These are phyloP conservation scores for Microtus montanus DNA, from an alignment of 2,113 vertebrate genomes.

Conservation along the genomic window DNA sequence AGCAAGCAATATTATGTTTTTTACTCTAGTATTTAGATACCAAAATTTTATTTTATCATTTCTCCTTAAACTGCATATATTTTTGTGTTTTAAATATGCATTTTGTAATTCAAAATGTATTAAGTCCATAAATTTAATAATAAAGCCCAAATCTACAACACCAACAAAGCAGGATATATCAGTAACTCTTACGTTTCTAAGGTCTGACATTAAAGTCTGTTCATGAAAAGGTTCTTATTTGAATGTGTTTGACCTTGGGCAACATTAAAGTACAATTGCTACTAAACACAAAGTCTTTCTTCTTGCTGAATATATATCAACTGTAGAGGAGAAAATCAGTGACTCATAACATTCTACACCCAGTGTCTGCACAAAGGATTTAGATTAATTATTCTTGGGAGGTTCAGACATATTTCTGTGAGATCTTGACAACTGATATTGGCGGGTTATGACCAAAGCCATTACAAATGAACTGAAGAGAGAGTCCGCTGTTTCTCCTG, in stretches of 20 bases:
- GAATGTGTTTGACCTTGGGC: slow-evolving; percentile 79
- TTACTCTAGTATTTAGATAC: slow-evolving; percentile 8
- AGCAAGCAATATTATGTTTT: slow-evolving; percentile 16
- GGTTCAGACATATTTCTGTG: slow-evolving; percentile 76
- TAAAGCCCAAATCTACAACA: neutral
- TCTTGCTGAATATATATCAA: slow-evolving; percentile 69
- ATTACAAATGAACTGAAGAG: slow-evolving; percentile 40
- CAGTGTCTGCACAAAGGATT: slow-evolving; percentile 76
- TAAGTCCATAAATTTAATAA: neutral
- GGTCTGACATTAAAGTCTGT: slow-evolving; percentile 60
- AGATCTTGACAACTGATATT: slow-evolving; percentile 77
- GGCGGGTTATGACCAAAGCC: slow-evolving; percentile 66
- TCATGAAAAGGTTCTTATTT: slow-evolving; percentile 65
- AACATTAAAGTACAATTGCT: slow-evolving; percentile 72
- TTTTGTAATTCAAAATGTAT: neutral
- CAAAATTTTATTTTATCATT: slow-evolving; percentile 56
- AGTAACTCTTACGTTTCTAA: slow-evolving; percentile 73
- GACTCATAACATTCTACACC: slow-evolving; percentile 76
- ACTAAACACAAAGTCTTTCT: slow-evolving; percentile 73
- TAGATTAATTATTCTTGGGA: slow-evolving; percentile 77
- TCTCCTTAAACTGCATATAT: neutral
- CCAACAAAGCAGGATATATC: slow-evolving; percentile 57
- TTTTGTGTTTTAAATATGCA: neutral
- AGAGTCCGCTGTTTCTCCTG: slow-evolving; percentile 31
- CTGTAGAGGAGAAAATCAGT: slow-evolving; percentile 77